phyloP scores from a whole-genome alignment of 2,113 vertebrate genomes.

The Oreocharis arfaki region DNA sequence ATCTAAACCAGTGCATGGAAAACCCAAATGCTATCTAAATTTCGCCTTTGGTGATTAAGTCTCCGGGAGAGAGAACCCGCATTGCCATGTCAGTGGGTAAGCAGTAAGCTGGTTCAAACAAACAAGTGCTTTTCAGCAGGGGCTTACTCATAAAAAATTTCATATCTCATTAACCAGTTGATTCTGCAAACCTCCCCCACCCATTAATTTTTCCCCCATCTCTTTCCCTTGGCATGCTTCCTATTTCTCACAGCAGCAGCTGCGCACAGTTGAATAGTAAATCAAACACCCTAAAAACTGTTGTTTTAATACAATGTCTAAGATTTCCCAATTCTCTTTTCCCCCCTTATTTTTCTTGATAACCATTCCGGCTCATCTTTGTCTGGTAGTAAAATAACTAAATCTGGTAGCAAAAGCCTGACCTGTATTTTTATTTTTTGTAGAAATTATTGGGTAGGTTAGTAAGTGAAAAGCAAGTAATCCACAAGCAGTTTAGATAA shows the following conservation, averaged over 20 bases:
- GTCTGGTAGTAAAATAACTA: conserved; percentile 49
- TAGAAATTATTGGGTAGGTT: conserved; percentile 30
- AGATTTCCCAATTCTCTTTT: conserved; percentile 74
- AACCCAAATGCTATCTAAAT: background rate
- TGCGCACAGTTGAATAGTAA: conserved; percentile 82
- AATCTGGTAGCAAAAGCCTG: conserved; percentile 57
- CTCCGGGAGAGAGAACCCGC: background rate
- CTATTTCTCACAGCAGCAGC: conserved; percentile 78
- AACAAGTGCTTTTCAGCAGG: conserved; percentile 14
- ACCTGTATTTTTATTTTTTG: conserved; percentile 41
- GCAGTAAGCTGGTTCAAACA: background rate
- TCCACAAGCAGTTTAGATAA: conserved; percentile 60
- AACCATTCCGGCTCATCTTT: conserved; percentile 53
- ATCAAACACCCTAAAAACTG: conserved; percentile 82
- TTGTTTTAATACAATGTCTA: conserved; percentile 85
- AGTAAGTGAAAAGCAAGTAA: conserved; percentile 46
- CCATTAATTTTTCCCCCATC: conserved; percentile 43
- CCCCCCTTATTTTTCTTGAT: conserved; percentile 62
- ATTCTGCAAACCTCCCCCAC: conserved; percentile 63
- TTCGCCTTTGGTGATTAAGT: background rate
- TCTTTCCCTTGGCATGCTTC: conserved; percentile 71
- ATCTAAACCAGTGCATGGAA: background rate
- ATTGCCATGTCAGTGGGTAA: background rate
- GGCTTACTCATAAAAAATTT: conserved; percentile 46
- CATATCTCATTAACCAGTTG: conserved; percentile 63